phyloP scores from a whole-genome alignment of 2,113 vertebrate genomes.

The Serinus canaria region DNA sequence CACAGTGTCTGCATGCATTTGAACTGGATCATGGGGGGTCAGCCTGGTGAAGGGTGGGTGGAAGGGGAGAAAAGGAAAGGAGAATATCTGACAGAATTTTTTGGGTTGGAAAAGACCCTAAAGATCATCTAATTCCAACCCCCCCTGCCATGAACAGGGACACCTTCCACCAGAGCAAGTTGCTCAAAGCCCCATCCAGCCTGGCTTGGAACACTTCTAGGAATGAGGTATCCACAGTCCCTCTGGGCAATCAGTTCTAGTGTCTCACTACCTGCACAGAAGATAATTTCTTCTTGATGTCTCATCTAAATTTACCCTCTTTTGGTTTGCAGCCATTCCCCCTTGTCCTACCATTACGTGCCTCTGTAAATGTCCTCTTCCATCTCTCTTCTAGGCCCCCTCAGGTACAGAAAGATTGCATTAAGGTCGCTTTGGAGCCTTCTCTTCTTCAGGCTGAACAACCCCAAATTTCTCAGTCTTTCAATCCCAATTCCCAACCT shows the following conservation, averaged over 20 bases:
- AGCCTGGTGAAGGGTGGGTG: too few relatives aligned
- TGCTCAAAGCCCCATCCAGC: neutral
- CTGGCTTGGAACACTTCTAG: neutral
- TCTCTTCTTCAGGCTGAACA: neutral
- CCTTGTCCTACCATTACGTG: neutral
- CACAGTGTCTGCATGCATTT: too few relatives aligned
- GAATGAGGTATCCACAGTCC: neutral
- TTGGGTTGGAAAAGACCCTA: neutral
- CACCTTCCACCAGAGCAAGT: neutral
- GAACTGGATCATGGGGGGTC: too few relatives aligned
- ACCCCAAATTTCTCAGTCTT: neutral
- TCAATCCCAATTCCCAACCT: neutral
- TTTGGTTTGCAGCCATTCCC: neutral
- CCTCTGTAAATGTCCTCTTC: neutral
- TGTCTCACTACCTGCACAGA: neutral
- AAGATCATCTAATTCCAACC: neutral
- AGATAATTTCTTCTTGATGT: neutral
- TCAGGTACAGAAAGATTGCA: neutral
- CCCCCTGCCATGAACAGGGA: neutral
- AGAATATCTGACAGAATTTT: neutral
- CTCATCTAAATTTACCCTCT: neutral
- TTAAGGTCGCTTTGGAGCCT: neutral
- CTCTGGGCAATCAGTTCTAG: neutral
- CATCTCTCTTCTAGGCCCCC: neutral
- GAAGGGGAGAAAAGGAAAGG: too few relatives aligned